Evolutionary conservation across 2,888 invertebrate species (phyloP), one percentile per base, ranked within the genome.

Genomic region (Esperia sulphurella): DNA sequence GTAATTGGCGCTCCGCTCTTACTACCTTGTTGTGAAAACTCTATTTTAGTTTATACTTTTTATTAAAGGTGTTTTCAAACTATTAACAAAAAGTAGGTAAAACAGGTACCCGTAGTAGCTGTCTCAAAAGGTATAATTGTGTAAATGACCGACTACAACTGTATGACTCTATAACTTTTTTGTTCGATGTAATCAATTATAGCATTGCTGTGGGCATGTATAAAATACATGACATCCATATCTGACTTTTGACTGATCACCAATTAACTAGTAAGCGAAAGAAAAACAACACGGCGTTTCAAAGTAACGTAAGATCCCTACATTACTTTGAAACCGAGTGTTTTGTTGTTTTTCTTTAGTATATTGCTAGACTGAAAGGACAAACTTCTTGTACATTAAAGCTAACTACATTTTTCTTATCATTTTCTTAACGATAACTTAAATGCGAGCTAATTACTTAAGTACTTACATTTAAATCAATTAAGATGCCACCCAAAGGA

Each of bases 191-290:
- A 69, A 71, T 73, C 74, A 75, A 75, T 78, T 75, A 76, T 68
- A 68, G 60, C 60, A 58, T 65, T 63, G 60, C 51, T 58, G 55
- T 55, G 55, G 55, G 59, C 60, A 57, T 43, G 59, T 65, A 67
- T 63, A 65, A 63, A 68, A 62, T 56, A 62, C 65, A 61, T 64
- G 69, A 70, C 71, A 70, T 58, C 65, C 69, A 65, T 74, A 77
- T 75, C 75, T 58, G 63, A 59, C 50, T 62, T 62, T 61, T 77
- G 78, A 79, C 74, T 68, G 74, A 78, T 76, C 69, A 68, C 61
- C 62, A 63, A 52, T 50, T 50, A 63, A 49, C 50, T 57, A 59
- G 46, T 37, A 53, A 46, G 55, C 61, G 58, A 40, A 41, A 30
- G 13, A 9, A 45, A 47, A 50, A 43, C 37, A 41, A 44, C 21